Base-by-base conservation (phyloP, 2,888 invertebrate genomes). In the Drosophila borborema region DNA sequence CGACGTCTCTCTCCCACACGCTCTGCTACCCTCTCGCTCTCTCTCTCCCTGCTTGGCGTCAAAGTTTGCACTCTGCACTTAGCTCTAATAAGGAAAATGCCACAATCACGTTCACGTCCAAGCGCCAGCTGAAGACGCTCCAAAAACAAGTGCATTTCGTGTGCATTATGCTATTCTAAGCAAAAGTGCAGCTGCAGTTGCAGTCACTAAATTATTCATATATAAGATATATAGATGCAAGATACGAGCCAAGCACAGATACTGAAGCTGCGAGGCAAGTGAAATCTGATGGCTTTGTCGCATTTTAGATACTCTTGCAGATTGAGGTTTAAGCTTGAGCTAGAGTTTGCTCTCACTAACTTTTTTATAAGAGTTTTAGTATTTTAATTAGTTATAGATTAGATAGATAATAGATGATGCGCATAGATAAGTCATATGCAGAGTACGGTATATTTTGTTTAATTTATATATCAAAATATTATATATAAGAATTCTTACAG, bases 21-120 rank as follows among this genome's bases (percentile, higher is more conserved):
- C 40, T 20, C 20, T 20, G 20, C 20, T 36, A 0, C 28, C 5
- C 28, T 28, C 28, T 28, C 28, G 38, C 49, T 34, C 31, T 36
- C 54, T 38, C 36, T 12, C 3, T 31, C 60, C 64, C 41, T 79
- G 62, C 64, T 60, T 63, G 66, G 86, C 81, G 56, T 70, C 51
- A 77, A 89, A 68, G 77, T 71, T 78, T 89, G 81, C 89, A 86
- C 86, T 74, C 73, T 78, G 86, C 86, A 90, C 86, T 86, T 90
- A 90, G 86, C 70, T 76, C 61, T 73, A 86, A 80, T 83, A 89
- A 79, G 84, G 70, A 62, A 60, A 67, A 51, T 53, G 59, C 72
- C 64, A 70, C 61, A 48, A 46, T 62, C 59, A 60, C 59, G 59
- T 59, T 67, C 48, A 60, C 40, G 58, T 60, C 74, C 64, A 59